phyloP scores from a whole-genome alignment of 2,797 vertebrate species.

The Graptemys geographica region DNA sequence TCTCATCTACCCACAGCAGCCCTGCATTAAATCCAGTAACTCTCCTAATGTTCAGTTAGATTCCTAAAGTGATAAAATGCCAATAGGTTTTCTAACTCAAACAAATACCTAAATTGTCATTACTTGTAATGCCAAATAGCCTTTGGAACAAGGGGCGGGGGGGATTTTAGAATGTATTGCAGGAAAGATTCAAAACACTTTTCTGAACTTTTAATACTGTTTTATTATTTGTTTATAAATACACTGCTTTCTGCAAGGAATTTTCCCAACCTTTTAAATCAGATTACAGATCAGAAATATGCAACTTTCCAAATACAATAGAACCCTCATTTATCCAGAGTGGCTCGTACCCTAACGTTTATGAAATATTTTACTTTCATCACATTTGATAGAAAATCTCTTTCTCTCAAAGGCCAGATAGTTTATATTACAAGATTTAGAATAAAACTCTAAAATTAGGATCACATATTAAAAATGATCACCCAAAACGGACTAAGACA shows the following conservation, averaged over 20 bases:
- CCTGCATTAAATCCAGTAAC: neutral
- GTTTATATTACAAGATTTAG: constrained; percentile 62
- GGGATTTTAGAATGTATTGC: neutral
- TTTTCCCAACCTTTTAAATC: constrained; percentile 26
- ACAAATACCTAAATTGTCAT: neutral
- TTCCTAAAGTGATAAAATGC: constrained; percentile 32
- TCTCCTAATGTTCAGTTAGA: constrained; percentile 10
- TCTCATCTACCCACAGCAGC: neutral
- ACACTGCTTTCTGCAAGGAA: constrained; percentile 30
- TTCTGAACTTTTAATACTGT: constrained; percentile 25
- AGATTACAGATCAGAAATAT: constrained; percentile 27
- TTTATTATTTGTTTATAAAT: constrained; percentile 36
- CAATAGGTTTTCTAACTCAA: constrained; percentile 18
- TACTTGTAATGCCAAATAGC: constrained; percentile 16
- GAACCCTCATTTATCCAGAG: constrained; percentile 58
- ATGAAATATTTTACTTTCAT: constrained; percentile 69
- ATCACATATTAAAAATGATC: constrained; percentile 56
- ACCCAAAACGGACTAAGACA: constrained; percentile 42
- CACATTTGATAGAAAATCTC: constrained; percentile 49
- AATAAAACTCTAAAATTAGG: constrained; percentile 67
- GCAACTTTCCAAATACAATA: constrained; percentile 44
- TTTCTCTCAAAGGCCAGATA: constrained; percentile 32
- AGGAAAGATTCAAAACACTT: constrained; percentile 16
- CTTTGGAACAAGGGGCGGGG: neutral
- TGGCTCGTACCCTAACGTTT: constrained; percentile 41